Evolutionary conservation across 2,113 vertebrate genomes (phyloP).

Genomic region (Crypturellus undulatus): DNA sequence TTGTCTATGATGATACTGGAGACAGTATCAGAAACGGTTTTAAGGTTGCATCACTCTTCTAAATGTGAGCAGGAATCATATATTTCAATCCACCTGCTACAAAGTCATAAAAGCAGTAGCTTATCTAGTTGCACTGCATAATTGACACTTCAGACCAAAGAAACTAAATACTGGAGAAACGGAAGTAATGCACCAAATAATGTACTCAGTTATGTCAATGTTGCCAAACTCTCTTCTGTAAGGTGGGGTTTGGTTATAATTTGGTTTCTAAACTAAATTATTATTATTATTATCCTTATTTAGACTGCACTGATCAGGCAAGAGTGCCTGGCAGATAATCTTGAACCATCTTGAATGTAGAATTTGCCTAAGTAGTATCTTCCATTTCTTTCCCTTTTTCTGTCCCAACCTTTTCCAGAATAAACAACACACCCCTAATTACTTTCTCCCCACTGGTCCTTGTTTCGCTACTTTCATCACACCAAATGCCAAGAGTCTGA

Average conservation of each 20-base stretch:
- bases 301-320: not conserved
- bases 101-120: not conserved
- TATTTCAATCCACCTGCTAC: not conserved
- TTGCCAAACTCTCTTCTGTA: not conserved
- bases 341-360: rapidly evolving
- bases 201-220: not conserved
- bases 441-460: not conserved
- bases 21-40: not conserved
- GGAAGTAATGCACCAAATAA: not conserved
- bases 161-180: not conserved
- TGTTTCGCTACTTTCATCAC: not conserved
- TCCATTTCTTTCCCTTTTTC: not conserved
- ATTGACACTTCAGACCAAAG: not conserved
- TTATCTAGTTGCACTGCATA: not conserved
- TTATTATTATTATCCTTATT: too few species aligned
- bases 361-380: not conserved
- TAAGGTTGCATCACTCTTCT: not conserved
- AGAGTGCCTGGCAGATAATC: not conserved
- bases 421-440: not conserved
- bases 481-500: not conserved
- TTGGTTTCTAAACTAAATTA: too few species aligned
- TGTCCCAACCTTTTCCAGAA: not conserved
- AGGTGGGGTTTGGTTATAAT: not conserved
- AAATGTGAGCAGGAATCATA: not conserved
- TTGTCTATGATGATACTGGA: not conserved